Evolutionary conservation across 2,888 invertebrate species (phyloP).

Genomic region (Aricia artaxerxes): DNA sequence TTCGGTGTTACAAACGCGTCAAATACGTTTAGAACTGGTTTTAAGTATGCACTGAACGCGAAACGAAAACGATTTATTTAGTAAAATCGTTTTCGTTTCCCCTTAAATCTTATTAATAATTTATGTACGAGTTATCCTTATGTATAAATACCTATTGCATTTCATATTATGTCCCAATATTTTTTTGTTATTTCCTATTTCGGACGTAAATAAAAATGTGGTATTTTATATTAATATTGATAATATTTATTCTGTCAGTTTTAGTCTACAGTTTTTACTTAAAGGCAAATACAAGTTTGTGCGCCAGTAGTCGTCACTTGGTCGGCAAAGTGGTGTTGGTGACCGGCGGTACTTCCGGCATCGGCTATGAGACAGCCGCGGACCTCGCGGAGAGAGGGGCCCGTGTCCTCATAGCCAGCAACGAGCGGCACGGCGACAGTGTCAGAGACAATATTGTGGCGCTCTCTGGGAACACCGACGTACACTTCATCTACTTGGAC

Average conservation of each 20-base stretch:
- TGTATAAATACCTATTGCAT: too few species aligned
- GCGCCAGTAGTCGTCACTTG: conserved; percentile 42
- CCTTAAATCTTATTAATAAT: too few species aligned
- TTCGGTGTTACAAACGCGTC: too few species aligned
- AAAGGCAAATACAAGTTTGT: conserved; percentile 39
- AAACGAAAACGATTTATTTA: too few species aligned
- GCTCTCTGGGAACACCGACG: conserved; percentile 47
- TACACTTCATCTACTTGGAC: conserved; percentile 64
- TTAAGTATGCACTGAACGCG: too few species aligned
- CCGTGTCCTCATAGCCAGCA: conserved; percentile 88
- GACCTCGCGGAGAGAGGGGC: conserved; percentile 86
- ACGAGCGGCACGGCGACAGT: conserved; percentile 82
- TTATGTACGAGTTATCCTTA: too few species aligned
- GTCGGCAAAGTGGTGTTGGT: conserved; percentile 89
- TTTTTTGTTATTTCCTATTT: too few species aligned
- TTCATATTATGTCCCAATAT: too few species aligned
- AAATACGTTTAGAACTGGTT: too few species aligned
- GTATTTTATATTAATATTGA: not conserved
- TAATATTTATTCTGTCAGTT: conserved; percentile 20
- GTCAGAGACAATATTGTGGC: conserved; percentile 54
- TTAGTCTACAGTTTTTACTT: conserved; percentile 34
- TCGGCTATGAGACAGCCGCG: conserved; percentile 86
- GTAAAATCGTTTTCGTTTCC: too few species aligned
- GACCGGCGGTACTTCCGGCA: conserved; percentile 90
- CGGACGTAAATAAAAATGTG: not conserved